Evolutionary conservation across 2,113 vertebrate genomes (phyloP).

Genomic region (Calidris pygmaea): DNA sequence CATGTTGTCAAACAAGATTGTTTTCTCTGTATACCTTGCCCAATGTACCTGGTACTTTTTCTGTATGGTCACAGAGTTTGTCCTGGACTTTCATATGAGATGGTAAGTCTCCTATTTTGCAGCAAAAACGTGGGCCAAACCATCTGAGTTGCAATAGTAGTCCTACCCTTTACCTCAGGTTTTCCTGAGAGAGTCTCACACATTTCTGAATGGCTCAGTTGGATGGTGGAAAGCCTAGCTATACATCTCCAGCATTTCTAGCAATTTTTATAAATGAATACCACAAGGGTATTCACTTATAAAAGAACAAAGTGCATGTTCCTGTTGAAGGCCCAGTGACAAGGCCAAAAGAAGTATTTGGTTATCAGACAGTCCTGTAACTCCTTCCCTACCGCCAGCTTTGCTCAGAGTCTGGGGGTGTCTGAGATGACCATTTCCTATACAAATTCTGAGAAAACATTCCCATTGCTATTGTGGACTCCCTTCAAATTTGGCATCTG

Average conservation of each 20-base stretch:
- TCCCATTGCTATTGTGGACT: background rate
- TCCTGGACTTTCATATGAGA: background rate
- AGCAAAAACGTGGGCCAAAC: background rate
- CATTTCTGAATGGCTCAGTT: accelerated
- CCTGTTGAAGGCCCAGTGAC: background rate
- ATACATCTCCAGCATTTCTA: background rate
- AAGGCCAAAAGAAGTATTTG: background rate
- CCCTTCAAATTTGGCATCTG: background rate
- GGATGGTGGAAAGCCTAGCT: background rate
- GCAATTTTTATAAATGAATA: background rate
- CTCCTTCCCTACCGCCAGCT: background rate
- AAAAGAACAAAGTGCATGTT: background rate
- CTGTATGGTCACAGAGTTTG: background rate
- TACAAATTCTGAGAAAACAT: background rate
- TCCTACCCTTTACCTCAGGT: background rate
- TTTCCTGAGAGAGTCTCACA: background rate
- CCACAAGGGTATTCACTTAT: no score
- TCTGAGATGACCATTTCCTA: background rate
- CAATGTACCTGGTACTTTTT: background rate
- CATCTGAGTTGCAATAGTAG: background rate
- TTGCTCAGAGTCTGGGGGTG: background rate
- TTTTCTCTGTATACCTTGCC: background rate
- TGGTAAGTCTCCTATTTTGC: background rate
- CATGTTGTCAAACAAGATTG: background rate
- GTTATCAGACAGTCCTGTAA: background rate